These are phyloP conservation scores for Archaeoteleia sp. DNA, from an alignment of 2,888 invertebrate species.

Conservation along the genomic window DNA sequence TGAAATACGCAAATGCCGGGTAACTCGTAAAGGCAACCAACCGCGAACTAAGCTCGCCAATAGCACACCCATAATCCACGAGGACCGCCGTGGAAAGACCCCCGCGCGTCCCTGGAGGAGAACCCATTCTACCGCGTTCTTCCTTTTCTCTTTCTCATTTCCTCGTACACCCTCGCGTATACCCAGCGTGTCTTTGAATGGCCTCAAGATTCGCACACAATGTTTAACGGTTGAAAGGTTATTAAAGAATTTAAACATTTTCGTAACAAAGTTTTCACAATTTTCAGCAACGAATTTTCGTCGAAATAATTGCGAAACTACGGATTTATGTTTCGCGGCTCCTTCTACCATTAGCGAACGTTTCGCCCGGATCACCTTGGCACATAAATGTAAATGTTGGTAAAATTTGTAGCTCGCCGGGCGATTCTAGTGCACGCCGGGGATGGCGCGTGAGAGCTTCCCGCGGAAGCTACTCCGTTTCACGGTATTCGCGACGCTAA, in stretches of 20 bases:
- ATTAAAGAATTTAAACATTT: too few species aligned
- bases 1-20: constrained; percentile 66
- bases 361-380: too few species aligned
- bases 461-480: constrained; percentile 2
- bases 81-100: constrained; percentile 48
- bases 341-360: too few species aligned
- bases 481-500: constrained; percentile 6
- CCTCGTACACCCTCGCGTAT: constrained; percentile 15
- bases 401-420: too few species aligned
- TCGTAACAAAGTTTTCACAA: too few species aligned
- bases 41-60: constrained; percentile 64
- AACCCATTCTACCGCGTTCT: constrained; percentile 27
- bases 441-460: constrained; percentile 8
- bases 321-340: too few species aligned
- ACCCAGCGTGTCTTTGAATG: constrained; percentile 31
- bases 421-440: too few species aligned
- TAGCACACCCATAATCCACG: constrained; percentile 60
- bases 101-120: too few species aligned
- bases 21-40: constrained; percentile 65
- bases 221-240: too few species aligned
- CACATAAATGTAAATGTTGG: too few species aligned
- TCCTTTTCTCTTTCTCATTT: constrained; percentile 45
- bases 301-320: too few species aligned
- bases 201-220: constrained; percentile 29
- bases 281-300: too few species aligned